Evolutionary conservation across 1,140 invertebrate genomes (phyloP), one percentile per base, ranked within the genome.

Genomic region (Drosophila teissieri): DNA sequence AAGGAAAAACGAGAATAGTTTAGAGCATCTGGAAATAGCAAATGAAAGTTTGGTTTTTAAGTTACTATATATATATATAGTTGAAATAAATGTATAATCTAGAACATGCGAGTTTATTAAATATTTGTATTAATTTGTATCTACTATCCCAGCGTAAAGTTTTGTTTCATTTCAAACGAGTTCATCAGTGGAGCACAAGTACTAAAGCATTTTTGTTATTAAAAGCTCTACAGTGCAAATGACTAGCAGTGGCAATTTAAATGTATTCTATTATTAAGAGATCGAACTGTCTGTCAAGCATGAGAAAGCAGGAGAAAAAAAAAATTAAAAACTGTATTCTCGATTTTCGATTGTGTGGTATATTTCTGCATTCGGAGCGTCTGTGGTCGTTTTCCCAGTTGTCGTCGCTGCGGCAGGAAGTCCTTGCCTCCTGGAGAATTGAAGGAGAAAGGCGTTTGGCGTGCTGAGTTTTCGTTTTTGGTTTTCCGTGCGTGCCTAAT

Each of bases 401-500:
- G 81, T 77, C 68, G 82, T 73, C 61, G 60, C 48, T 52, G 55
- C 27, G 52, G 48, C 58, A 76, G 67, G 80, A 83, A 80, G 80
- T 83, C 19, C 52, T 48, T 62, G 60, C 39, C 15, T 31, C 31
- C 8, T 4, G 17, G 27, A 19, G 48, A 40, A 22, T 22, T 49
- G 56, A 53, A 34, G 39, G 65, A 52, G 64, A 45, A 69, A 14
- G 24, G 24, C 48, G 52, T 51, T 52, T 88, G 49, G 76, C 83
- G 83, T 88, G 84, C 54, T 70, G 67, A 56, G 49, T 76, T 82
- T 69, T 76, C 65, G 79, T 88, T 88, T 79, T 61, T 79, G 63
- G 79, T 79, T 88, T 79, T 61, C 73, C 67, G 67, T 88, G 83
- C 79, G 84, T 86, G 49, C 65, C 88, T 88, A 88, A 88, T 88